These are phyloP conservation scores for Drosophila buzzatii DNA, from an alignment of 2,888 invertebrate species.

Conservation along the genomic window DNA sequence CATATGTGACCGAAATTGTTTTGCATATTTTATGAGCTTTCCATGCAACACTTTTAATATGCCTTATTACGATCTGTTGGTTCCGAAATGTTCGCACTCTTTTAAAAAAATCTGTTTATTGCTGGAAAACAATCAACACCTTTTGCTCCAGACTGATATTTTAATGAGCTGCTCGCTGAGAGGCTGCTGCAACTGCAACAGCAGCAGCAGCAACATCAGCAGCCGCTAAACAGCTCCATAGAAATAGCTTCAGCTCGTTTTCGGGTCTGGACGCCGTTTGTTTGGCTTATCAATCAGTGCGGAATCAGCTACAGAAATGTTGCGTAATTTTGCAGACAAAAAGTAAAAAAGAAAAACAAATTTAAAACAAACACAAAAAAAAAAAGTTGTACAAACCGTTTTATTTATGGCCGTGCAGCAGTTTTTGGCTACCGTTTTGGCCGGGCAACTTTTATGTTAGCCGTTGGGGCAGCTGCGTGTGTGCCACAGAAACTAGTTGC, in stretches of 20 bases:
- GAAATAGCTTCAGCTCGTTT: slow-evolving; percentile 25
- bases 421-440: slow-evolving; percentile 63
- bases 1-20: slow-evolving; percentile 11
- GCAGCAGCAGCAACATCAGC: slow-evolving; percentile 3
- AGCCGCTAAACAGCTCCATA: slow-evolving; percentile 14
- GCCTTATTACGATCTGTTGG: slow-evolving; percentile 16
- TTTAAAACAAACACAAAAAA: slow-evolving; percentile 15
- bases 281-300: slow-evolving; percentile 71
- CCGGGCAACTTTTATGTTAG: slow-evolving; percentile 52
- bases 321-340: slow-evolving; percentile 62
- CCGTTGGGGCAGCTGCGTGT: slow-evolving; percentile 54
- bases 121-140: slow-evolving; percentile 56
- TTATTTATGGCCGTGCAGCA: slow-evolving; percentile 62
- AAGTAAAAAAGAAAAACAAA: slow-evolving; percentile 15
- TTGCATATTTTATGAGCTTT: slow-evolving; percentile 12
- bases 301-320: slow-evolving; percentile 60
- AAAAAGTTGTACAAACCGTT: slow-evolving; percentile 49
- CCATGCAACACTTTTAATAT: slow-evolving; percentile 11
- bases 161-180: slow-evolving; percentile 59
- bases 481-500: slow-evolving; percentile 53
- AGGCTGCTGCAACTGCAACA: slow-evolving; percentile 20
- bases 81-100: slow-evolving; percentile 47
- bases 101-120: slow-evolving; percentile 54
- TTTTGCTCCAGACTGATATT: slow-evolving; percentile 38
- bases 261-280: slow-evolving; percentile 35